Evolutionary conservation across 2,888 invertebrate species (phyloP), one percentile per base, ranked within the genome.

Genomic region (Copidosoma aretas): DNA sequence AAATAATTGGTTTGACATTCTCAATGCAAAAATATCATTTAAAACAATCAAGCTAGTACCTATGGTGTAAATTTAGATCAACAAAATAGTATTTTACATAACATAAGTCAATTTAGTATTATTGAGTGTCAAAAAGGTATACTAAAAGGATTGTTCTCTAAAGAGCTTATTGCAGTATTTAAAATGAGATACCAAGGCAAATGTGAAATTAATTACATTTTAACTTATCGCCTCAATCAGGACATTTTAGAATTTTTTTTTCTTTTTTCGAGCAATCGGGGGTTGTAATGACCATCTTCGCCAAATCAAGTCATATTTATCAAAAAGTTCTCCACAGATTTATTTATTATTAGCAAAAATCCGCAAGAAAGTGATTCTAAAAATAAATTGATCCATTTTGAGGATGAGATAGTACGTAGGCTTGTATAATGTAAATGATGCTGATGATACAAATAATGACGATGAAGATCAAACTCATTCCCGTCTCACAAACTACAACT

Each of bases 91-190:
- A 49, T 49, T 49, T n/a, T 49, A 4, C 3, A n/a, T n/a, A 10
- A 49, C 10, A 49, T 49, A 10, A 19, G 19, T 49, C 4, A 49
- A 15, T 49, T 49, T 10, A 10, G 49, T n/a, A 2, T 49, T n/a
- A 49, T 49, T 49, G 49, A 49, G 49, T 49, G 3, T 49, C 49
- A 49, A 49, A 49, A 49, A 49, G 49, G 49, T 3, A 49, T 49
- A 5, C 10, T 5, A 19, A 15, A 49, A 49, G 3, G 10, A 49
- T 10, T n/a, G n/a, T 15, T 49, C 49, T 5, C 10, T 49, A 49
- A 49, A 10, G 10, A 49, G 49, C 10, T 49, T 49, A 49, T 10
- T 49, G 3, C 4, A 19, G 15, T 49, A 49, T 10, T 49, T 49
- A 19, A 49, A 49, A 4, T 49, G 10, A 49, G 10, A 10, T 49